Base-by-base conservation (phyloP, 2,888 invertebrate species). In the Stegana nigrithorax region DNA sequence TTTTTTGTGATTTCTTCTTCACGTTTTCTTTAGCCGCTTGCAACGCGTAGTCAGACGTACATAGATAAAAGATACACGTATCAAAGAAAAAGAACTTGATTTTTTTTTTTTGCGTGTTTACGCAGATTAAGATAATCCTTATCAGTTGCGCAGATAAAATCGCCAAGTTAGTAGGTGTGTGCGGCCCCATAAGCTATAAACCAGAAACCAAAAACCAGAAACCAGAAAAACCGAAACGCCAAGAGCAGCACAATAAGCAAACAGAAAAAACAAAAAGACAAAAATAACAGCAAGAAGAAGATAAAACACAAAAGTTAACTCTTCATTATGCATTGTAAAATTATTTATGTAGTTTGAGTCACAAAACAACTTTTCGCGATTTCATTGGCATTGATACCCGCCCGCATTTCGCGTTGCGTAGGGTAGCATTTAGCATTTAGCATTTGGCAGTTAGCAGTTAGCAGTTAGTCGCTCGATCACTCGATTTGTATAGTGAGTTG, bases 71-170 rank as follows among this genome's bases (percentile, higher is more conserved):
- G n/a, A n/a, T n/a, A n/a, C n/a, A n/a, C n/a, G n/a, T n/a, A n/a
- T n/a, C n/a, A n/a, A n/a, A n/a, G n/a, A n/a, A n/a, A n/a, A n/a
- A n/a, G n/a, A n/a, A n/a, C n/a, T n/a, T n/a, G n/a, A n/a, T n/a
- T n/a, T n/a, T n/a, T n/a, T n/a, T n/a, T n/a, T 32, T 63, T 66
- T 63, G 64, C 73, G n/a, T 81, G 68, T 81, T 81, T 75, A 78
- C 73, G 73, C 81, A 79, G 81, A 80, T 80, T 81, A 80, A 72
- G 79, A 81, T 80, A 80, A 81, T 81, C 81, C 73, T 81, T 81
- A 80, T 80, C 80, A 73, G 69, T 66, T 50, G 69, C 57, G 57
- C 62, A 60, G 59, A 57, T 58, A 62, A 19, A 44, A 44, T 27
- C 39, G 21, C 12, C 17, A n/a, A n/a, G n/a, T n/a, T n/a, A n/a